Conservation (phyloP, 2,888 invertebrate species). For the Drosophila mercatorum region DNA sequence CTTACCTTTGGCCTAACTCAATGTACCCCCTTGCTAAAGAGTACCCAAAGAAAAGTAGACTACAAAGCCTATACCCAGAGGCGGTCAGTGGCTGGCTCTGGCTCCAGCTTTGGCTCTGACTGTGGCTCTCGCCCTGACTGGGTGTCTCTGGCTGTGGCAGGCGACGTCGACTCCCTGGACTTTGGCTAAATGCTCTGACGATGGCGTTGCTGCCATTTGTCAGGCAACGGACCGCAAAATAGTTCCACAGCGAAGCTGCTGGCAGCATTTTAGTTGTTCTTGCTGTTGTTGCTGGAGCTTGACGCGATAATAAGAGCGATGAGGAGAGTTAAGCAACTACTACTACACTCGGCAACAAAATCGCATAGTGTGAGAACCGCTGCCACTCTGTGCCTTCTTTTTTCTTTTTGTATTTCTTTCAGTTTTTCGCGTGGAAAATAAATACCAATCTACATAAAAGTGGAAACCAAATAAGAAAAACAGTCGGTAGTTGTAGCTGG, state of each 20-base stretch:
- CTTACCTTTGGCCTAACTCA: background rate
- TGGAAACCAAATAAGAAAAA: slow-evolving; percentile 75
- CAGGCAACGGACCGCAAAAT: slow-evolving; percentile 76
- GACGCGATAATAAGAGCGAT: slow-evolving; percentile 79
- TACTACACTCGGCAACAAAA: slow-evolving; percentile 28
- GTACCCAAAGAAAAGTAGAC: slow-evolving; percentile 35
- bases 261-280: slow-evolving; percentile 47
- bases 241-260: slow-evolving; percentile 59
- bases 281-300: slow-evolving; percentile 48
- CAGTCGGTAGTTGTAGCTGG: slow-evolving; percentile 49
- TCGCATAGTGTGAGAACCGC: slow-evolving; percentile 69
- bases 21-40: background rate
- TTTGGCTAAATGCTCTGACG: slow-evolving; percentile 66
- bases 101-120: slow-evolving; percentile 2
- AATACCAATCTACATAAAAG: slow-evolving; percentile 80
- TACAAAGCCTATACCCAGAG: slow-evolving; percentile 55
- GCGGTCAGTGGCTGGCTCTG: slow-evolving; percentile 49
- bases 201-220: slow-evolving; percentile 73
- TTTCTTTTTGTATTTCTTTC: slow-evolving; percentile 33
- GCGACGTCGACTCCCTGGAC: slow-evolving; percentile 47
- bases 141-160: slow-evolving; percentile 33
- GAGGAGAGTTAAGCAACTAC: slow-evolving; percentile 67
- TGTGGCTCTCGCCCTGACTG: slow-evolving; percentile 14
- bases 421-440: slow-evolving; percentile 75
- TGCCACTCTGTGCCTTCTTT: slow-evolving; percentile 34